Base-by-base conservation (phyloP, 30 jellyfish, hydroid and myxozoan genomes). In the Mastigias papua region DNA sequence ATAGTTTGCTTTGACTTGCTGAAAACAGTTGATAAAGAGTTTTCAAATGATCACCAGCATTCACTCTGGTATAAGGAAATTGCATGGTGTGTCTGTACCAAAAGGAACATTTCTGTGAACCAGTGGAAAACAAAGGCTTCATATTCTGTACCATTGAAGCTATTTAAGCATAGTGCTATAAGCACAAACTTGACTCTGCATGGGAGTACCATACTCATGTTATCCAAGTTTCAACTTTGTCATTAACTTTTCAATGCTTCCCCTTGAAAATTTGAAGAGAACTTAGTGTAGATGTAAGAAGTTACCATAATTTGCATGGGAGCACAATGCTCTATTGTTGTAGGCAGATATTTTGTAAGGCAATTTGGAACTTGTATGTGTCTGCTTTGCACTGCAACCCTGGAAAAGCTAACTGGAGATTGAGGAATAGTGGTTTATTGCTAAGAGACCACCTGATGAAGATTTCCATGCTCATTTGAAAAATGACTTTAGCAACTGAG, bases 271-370 rank as follows among this genome's bases (percentile, higher is more conserved):
- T 0, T 54, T 21, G 27, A 19, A 54, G 67, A 54, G 2, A 54
- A 25, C 17, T 21, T 3, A 6, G 27, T 54, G 9, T 11, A n/a
- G n/a, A n/a, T 19, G 3, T 54, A 54, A 3, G 17, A 54, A 25
- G 67, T 54, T 19, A 54, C 7, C 25, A 6, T 10, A 19, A 5
- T 11, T 2, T 78, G 89, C 89, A 78, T 78, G 89, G 34, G 68
- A 42, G 89, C 89, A 78, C 68, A 60, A 78, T 78, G 89, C 89
- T 78, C 80, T 60, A 29, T 69, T 28, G 16, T 20, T 42, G 9
- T 22, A 2, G 13, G 13, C 17, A 54, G 25, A 5, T 54, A 15
- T 15, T 23, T 66, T 66, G 17, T 6, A 6, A 8, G 8, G 60
- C 60, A n/a, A n/a, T 42, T 8, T 42, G 54, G 13, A 42, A 42